These are phyloP conservation scores for Sebastes diaconus DNA, from an alignment of 2,797 vertebrate species.

Conservation along the genomic window DNA sequence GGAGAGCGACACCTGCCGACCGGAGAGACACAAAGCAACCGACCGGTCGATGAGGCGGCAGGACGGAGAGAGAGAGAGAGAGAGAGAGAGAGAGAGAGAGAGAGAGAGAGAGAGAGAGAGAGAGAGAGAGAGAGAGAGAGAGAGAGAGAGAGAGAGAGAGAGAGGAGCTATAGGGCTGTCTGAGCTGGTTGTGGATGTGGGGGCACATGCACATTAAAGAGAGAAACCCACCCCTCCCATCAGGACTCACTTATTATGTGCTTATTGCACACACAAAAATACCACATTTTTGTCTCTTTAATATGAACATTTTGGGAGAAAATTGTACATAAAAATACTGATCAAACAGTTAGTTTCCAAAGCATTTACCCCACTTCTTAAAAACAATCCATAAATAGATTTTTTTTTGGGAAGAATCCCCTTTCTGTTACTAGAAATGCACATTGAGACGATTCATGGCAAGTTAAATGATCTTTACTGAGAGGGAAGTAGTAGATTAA, in stretches of 20 bases:
- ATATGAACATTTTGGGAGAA: background rate
- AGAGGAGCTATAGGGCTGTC: background rate
- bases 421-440: background rate
- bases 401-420: background rate
- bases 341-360: background rate
- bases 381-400: slow-evolving; percentile 9
- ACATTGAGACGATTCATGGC: background rate
- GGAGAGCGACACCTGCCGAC: slow-evolving; percentile 83
- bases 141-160: too few species aligned
- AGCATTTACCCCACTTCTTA: background rate
- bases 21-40: slow-evolving; percentile 41
- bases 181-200: slow-evolving; percentile 13
- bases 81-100: background rate
- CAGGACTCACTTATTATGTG: background rate
- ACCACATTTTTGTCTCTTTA: background rate
- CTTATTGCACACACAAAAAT: background rate
- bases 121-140: background rate
- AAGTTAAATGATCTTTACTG: background rate
- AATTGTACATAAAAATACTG: background rate
- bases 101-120: too few species aligned
- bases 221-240: background rate
- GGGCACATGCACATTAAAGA: slow-evolving; percentile 8
- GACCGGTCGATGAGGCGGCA: slow-evolving; percentile 44
- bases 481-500: background rate
- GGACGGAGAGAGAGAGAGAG: slow-evolving; percentile 35